A percentile compares a stretch with the other conserved stretches of the same genome.
These are phyloP conservation scores for Tinea pellionella DNA, from an alignment of 2,888 invertebrate genomes.

Conservation along the genomic window DNA sequence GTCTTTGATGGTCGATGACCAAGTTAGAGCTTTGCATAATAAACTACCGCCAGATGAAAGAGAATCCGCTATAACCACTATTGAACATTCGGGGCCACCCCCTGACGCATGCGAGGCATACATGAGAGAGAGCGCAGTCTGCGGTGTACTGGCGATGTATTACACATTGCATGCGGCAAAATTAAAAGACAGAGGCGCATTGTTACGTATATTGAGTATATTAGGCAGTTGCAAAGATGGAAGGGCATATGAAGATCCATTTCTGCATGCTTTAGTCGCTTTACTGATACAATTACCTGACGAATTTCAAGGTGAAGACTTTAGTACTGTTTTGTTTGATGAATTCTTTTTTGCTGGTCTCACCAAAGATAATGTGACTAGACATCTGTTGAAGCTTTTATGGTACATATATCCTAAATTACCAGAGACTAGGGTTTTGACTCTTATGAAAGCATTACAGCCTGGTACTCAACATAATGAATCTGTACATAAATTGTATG, in stretches of 20 bases:
- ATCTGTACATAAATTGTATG: slow-evolving; percentile 83
- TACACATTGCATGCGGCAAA: slow-evolving; percentile 91
- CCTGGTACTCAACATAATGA: slow-evolving; percentile 85
- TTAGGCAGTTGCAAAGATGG: slow-evolving; percentile 92
- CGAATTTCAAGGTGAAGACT: slow-evolving; percentile 93
- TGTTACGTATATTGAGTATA: slow-evolving; percentile 88
- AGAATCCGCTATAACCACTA: slow-evolving; percentile 91
- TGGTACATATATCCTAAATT: slow-evolving; percentile 92
- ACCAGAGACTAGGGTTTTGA: slow-evolving; percentile 81
- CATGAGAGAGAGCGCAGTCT: slow-evolving; percentile 90
- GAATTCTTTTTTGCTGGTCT: slow-evolving; percentile 94
- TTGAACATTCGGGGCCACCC: slow-evolving; percentile 93
- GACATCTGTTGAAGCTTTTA: slow-evolving; percentile 89
- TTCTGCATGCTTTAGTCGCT: slow-evolving; percentile 90
- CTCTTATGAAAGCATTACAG: slow-evolving; percentile 83
- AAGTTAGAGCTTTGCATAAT: slow-evolving; percentile 83
- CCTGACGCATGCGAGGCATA: slow-evolving; percentile 95
- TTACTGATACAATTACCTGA: slow-evolving; percentile 89
- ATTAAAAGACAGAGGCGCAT: slow-evolving; percentile 81
- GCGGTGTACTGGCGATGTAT: slow-evolving; percentile 94
- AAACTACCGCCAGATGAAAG: slow-evolving; percentile 93
- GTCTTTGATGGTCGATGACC: slow-evolving; percentile 92
- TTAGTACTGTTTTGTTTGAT: slow-evolving; percentile 94
- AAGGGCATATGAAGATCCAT: slow-evolving; percentile 94
- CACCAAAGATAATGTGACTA: slow-evolving; percentile 89